Evolutionary conservation across 2,113 vertebrate genomes (phyloP).

Genomic region (Alectura lathami): DNA sequence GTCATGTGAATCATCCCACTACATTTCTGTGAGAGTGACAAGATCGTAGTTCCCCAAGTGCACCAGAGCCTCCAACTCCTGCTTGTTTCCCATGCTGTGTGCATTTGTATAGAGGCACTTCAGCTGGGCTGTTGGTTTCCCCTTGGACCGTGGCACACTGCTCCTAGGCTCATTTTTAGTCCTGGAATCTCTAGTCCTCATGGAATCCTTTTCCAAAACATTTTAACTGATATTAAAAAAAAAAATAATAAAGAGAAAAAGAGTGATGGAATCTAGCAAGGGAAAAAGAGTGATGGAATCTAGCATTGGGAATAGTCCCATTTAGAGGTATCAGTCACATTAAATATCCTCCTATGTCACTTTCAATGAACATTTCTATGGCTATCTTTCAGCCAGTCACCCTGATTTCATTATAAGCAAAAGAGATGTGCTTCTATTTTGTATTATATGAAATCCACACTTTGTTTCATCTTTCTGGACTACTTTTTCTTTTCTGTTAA

Average conservation of each 20-base stretch:
- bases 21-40: no score
- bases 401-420: not conserved
- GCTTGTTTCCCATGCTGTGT: no score
- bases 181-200: no score
- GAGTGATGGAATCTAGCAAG: not conserved
- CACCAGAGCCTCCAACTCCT: no score
- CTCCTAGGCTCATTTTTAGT: no score
- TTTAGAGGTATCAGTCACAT: not conserved
- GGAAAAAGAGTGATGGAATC: not conserved
- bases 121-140: no score
- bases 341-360: not conserved
- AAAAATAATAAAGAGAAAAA: not conserved
- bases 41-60: no score
- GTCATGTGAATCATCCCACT: no score
- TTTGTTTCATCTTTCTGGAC: not conserved
- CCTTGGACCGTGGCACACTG: no score
- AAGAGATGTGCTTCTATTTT: not conserved
- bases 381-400: not conserved
- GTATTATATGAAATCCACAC: not conserved
- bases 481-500: not conserved
- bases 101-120: no score
- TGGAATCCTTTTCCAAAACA: not conserved
- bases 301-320: not conserved
- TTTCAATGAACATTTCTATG: not conserved
- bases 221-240: not conserved